Base-by-base conservation (phyloP, 2,113 vertebrate genomes). In the Ameiurus melas region DNA sequence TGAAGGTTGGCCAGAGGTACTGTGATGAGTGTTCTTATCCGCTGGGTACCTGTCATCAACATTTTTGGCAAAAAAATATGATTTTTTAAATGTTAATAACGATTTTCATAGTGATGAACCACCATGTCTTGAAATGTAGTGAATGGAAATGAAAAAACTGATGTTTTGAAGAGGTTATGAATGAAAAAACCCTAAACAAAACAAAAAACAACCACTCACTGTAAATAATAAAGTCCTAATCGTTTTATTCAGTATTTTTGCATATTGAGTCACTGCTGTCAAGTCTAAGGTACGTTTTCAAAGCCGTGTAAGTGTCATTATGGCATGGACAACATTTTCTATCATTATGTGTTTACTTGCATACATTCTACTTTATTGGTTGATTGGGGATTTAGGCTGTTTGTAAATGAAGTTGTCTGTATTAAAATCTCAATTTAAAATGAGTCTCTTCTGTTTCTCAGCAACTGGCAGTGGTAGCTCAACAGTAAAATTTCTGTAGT, bases 381-480 rank as follows among this genome's bases (percentile, higher is more conserved):
- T 51, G n/a, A 53, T 39, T 71, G 47, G 47, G 71, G 62, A 58
- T 81, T 57, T 58, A 20, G 62, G 71, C 51, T 58, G 78, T 71
- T 62, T 43, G 77, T 39, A 62, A 51, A 62, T n/a, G 25, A 78
- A 68, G 20, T n/a, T 19, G 47, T 57, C 22, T n/a, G 36, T 82
- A 87, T 82, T 87, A 82, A 58, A 87, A n/a, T 62, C 20, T 4
- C 33, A 39, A 19, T 81, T 81, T 87, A 9, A 79, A 57, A 85
- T 2, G 14, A 77, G 43, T 53, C 75, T 78, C 12, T 27, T 78
- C 10, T 78, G 75, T n/a, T 78, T 78, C 43, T 78, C 10, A 57
- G 17, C n/a, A 80, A 30, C 51, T 33, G 27, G 51, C 1, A 19
- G 51, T 55, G 51, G 53, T 79, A 53, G 8, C 43, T 5, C 5